These are phyloP conservation scores for Phoeniculus purpureus DNA, from an alignment of 2,797 vertebrate genomes.

Conservation along the genomic window DNA sequence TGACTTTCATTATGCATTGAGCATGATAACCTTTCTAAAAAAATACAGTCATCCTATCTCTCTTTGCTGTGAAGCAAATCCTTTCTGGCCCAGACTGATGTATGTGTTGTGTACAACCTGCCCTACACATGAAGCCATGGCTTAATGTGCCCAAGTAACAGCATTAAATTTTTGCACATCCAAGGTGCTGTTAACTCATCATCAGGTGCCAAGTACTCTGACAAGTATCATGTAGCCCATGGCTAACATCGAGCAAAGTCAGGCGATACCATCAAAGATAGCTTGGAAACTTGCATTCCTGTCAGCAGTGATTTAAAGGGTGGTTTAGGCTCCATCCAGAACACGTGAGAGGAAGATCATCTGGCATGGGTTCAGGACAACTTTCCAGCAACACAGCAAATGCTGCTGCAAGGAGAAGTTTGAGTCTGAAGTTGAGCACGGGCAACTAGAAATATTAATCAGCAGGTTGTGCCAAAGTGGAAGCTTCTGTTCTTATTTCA, in stretches of 20 bases:
- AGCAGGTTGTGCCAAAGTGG: background rate
- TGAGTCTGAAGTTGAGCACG: background rate
- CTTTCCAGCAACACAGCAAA: background rate
- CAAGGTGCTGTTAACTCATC: background rate
- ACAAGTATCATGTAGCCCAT: background rate
- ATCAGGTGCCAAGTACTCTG: background rate
- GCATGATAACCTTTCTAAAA: background rate
- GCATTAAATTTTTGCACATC: background rate
- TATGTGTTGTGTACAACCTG: background rate
- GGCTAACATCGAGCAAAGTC: background rate
- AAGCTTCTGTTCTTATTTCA: background rate
- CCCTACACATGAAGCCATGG: background rate
- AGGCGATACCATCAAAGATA: background rate
- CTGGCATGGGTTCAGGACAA: background rate
- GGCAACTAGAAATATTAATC: background rate
- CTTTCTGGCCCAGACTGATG: background rate
- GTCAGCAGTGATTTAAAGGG: background rate
- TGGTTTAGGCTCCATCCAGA: conserved; percentile 1
- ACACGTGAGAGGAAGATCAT: conserved; percentile 14
- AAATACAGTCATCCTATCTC: background rate
- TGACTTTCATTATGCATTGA: background rate
- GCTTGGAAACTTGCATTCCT: conserved; percentile 28
- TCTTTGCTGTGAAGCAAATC: background rate
- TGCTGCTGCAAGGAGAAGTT: background rate
- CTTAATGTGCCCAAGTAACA: background rate